These are phyloP conservation scores for Charaxes varanes DNA, from an alignment of 1,140 invertebrate species.

Conservation along the genomic window DNA sequence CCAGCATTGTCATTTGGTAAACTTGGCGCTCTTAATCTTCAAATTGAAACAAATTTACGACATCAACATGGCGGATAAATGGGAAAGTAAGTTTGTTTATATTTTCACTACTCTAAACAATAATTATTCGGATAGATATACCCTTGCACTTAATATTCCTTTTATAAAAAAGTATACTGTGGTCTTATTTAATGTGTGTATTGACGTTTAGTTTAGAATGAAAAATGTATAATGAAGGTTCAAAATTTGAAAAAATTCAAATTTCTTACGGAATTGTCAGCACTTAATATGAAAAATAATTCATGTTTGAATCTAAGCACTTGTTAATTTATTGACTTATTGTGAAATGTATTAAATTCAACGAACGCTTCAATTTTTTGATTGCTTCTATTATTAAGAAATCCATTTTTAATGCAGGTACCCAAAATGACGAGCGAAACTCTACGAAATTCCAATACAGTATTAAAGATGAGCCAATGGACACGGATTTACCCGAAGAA, in stretches of 20 bases:
- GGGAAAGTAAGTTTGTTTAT: constrained; percentile 81
- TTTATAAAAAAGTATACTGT: constrained; percentile 21
- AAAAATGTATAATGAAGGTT: constrained; percentile 33
- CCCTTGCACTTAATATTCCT: constrained; percentile 13
- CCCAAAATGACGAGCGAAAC: constrained; percentile 40
- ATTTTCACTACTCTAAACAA: constrained; percentile 21
- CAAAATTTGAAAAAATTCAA: constrained; percentile 75
- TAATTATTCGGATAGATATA: constrained; percentile 1
- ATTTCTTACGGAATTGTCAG: constrained; percentile 58
- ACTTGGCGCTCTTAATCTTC: constrained; percentile 65
- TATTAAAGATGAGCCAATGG: constrained; percentile 78
- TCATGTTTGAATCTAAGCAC: constrained; percentile 21
- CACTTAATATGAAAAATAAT: constrained; percentile 26
- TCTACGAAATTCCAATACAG: constrained; percentile 52
- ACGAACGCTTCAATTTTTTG: neutral
- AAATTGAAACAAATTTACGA: constrained; percentile 66
- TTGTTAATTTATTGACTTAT: constrained; percentile 13
- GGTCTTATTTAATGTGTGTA: constrained; percentile 18
- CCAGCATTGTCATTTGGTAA: constrained; percentile 24
- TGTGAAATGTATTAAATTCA: neutral
- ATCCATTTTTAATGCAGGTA: constrained; percentile 28
- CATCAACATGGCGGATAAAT: constrained; percentile 84
- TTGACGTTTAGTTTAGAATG: constrained; percentile 32
- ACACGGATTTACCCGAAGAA: constrained; percentile 78
- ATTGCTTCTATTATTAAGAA: neutral